phyloP scores from a whole-genome alignment of 1,140 invertebrate genomes.

The Galendromus occidentalis region DNA sequence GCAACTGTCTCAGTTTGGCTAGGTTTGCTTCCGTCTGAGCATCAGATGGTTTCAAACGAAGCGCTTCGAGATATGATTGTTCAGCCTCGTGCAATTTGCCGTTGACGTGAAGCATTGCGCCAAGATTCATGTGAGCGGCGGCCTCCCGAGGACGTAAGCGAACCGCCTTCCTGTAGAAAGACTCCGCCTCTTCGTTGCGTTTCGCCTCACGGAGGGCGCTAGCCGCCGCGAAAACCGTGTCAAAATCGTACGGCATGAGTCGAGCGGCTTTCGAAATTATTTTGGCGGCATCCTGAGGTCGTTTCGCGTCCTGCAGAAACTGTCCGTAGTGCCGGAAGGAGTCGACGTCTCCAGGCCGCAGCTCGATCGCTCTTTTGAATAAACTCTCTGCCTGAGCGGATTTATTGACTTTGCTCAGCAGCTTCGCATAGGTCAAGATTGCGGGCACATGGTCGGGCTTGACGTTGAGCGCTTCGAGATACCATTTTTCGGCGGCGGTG shows the following conservation, averaged over 20 bases:
- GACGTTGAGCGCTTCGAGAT: slow-evolving; percentile 50
- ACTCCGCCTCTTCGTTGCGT: slow-evolving; percentile 52
- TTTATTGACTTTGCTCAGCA: slow-evolving; percentile 61
- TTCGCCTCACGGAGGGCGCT: slow-evolving; percentile 52
- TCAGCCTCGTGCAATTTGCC: slow-evolving; percentile 68
- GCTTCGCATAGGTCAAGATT: slow-evolving; percentile 72
- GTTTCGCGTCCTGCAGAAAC: slow-evolving; percentile 53
- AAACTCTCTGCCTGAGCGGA: slow-evolving; percentile 62
- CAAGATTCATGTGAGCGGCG: slow-evolving; percentile 57
- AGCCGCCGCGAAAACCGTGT: slow-evolving; percentile 61
- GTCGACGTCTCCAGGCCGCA: slow-evolving; percentile 59
- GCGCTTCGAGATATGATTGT: slow-evolving; percentile 53
- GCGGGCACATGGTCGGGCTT: slow-evolving; percentile 70
- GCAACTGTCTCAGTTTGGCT: slow-evolving; percentile 43
- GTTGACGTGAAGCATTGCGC: slow-evolving; percentile 76
- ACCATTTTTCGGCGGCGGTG: slow-evolving; percentile 60
- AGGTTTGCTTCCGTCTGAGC: slow-evolving; percentile 66
- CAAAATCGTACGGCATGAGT: slow-evolving; percentile 53
- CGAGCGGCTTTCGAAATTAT: slow-evolving; percentile 51
- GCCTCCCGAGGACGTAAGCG: slow-evolving; percentile 40
- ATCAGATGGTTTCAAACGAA: slow-evolving; percentile 61
- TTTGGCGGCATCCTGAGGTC: slow-evolving; percentile 55
- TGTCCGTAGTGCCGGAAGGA: slow-evolving; percentile 70
- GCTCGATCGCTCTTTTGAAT: slow-evolving; percentile 57
- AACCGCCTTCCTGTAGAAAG: slow-evolving; percentile 54